Percentiles rank a stretch among this genome's conserved stretches.
phyloP scores from a whole-genome alignment of 1,140 invertebrate genomes.

The Neocloeon triangulifer region DNA sequence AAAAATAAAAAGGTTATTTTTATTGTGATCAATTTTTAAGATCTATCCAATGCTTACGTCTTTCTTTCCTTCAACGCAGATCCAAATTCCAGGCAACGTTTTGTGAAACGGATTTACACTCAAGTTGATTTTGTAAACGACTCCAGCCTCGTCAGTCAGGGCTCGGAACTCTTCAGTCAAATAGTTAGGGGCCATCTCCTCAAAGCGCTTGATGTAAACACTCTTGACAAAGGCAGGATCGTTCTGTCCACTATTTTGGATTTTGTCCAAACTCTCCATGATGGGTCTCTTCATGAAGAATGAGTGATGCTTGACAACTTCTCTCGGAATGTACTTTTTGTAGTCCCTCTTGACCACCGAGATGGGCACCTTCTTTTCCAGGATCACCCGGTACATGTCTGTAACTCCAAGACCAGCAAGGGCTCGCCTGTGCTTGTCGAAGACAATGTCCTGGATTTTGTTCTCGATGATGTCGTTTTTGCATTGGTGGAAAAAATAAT shows the following conservation, averaged over 20 bases:
- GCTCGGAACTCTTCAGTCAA: slow-evolving; percentile 51
- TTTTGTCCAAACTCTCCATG: slow-evolving; percentile 32
- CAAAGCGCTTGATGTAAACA: slow-evolving; percentile 53
- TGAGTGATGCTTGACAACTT: slow-evolving; percentile 42
- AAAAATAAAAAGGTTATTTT: slow-evolving; percentile 13
- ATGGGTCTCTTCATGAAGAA: slow-evolving; percentile 54
- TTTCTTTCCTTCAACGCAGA: slow-evolving; percentile 30
- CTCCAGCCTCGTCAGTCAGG: slow-evolving; percentile 31
- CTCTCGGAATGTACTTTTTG: slow-evolving; percentile 57
- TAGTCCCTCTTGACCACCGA: slow-evolving; percentile 49
- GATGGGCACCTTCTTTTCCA: slow-evolving; percentile 37
- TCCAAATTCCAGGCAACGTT: slow-evolving; percentile 36
- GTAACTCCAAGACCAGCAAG: slow-evolving; percentile 57
- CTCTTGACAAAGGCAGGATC: slow-evolving; percentile 45
- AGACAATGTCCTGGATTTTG: slow-evolving; percentile 50
- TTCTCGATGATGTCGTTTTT: slow-evolving; percentile 53
- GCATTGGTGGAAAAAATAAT: slow-evolving; percentile 71
- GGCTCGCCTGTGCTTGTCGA: slow-evolving; percentile 46
- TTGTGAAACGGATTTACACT: slow-evolving; percentile 45
- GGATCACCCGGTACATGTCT: slow-evolving; percentile 54
- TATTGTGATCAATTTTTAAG: slow-evolving; percentile 7
- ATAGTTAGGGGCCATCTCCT: slow-evolving; percentile 55
- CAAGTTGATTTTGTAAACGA: slow-evolving; percentile 29
- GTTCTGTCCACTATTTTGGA: slow-evolving; percentile 21
- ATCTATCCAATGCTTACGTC: slow-evolving; percentile 29